Evolutionary conservation across 2,888 invertebrate genomes (phyloP), one percentile per base, ranked within the genome.

Genomic region (Caprella mutica): DNA sequence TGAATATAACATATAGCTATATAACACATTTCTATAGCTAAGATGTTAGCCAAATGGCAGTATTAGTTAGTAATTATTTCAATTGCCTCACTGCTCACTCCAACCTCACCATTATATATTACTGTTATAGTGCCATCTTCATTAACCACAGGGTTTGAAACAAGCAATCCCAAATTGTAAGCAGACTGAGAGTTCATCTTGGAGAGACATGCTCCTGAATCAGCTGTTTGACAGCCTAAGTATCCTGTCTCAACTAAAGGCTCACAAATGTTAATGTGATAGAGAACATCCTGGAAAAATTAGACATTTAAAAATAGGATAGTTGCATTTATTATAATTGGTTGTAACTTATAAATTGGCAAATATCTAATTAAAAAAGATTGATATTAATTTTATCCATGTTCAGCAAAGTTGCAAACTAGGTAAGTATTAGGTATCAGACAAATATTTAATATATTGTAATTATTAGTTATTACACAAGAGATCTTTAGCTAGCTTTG

Each of bases 221-320:
- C 40, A 9, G 59, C 62, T 21, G 56, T 17, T 21, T 59, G 62
- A 54, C 62, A 63, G 12, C 38, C 26, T 24, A 40, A 56, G 19
- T 8, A 30, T n/a, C 23, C 43, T 9, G 23, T 55, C 17, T 48
- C 12, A 40, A 59, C 59, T 17, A 63, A 50, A 21, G 46, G 56
- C 9, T 59, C 62, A 57, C 62, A 63, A 21, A 63, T 29, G 23
- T 63, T 63, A 38, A 63, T 39, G 35, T 54, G 40, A 50, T 56
- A 63, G 35, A 56, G 30, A 2, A 52, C 38, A 56, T 50, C 50
- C 56, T 56, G 42, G 9, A 17, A 35, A 19, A 23, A 53, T 40
- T 42, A 33, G 14, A 33, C 33, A 33, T 33, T 33, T 9, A 33
- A 33, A 33, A 8, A 14, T 8, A 9, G 14, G 33, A 8, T 33